Evolutionary conservation across 2,888 invertebrate species (phyloP), one percentile per base, ranked within the genome.

Genomic region (Podabrus alpinus): DNA sequence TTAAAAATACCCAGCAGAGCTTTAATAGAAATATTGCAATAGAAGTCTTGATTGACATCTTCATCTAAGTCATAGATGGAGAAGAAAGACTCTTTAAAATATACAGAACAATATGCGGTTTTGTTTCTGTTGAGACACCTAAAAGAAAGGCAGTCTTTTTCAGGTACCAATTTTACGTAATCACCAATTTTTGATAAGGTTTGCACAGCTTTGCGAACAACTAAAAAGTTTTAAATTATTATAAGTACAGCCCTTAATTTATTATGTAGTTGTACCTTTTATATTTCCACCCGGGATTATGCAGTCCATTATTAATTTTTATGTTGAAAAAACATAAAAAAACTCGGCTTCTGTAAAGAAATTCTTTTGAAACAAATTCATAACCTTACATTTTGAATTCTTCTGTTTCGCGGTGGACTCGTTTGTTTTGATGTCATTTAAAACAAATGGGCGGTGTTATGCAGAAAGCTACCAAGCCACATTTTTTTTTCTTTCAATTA

Each of bases 11-110:
- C 91, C 78, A 96, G 84, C 19, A 90, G 90, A 70, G 95, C 93
- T 87, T 95, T 95, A 92, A 96, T 94, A 1, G 94, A 92, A 81
- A 97, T 92, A 89, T 96, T 96, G 85, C 95, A 96, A 83, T n/a
- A 15, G 25, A 76, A 59, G 92, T 93, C 19, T 93, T 88, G 1
- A 90, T 88, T 80, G 92, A 91, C 15, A 86, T 84, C 79, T 89
- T 89, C 79, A 89, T 89, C 89, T 67, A 89, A 82, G 77, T 89
- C 88, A 83, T 94, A 97, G 78, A 91, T 91, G 0, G 94, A 91
- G 85, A 97, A 97, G 86, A 95, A 97, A 69, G 89, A 90, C 66
- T 92, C 91, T 72, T 90, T 89, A 83, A 97, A 95, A 81, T 92
- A 91, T 66, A 95, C 92, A 86, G 93, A 92, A 3, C 93, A 94